Percentiles rank a stretch among this genome's conserved stretches.
Conservation (phyloP, 2,888 invertebrate species). For the Caenorhabditis angaria region DNA sequence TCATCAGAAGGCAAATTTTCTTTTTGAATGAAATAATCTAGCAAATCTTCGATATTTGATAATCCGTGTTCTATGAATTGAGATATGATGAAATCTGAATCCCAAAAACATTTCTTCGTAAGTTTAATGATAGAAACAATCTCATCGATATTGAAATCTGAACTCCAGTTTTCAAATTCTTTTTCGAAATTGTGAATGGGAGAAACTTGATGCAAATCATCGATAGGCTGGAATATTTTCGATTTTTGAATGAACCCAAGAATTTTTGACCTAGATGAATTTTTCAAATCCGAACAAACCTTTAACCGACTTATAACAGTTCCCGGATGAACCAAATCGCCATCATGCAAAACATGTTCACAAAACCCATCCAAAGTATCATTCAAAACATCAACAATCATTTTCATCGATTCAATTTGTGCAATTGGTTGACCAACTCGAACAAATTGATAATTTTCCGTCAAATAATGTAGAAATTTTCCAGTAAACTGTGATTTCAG, state of each 20-base stretch:
- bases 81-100: not conserved
- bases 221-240: not conserved
- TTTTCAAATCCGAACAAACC: slow-evolving; percentile 4
- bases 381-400: slow-evolving; percentile 32
- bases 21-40: not conserved
- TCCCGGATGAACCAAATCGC: slow-evolving; percentile 29
- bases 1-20: not conserved
- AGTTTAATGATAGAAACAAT: not conserved
- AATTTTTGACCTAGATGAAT: not conserved
- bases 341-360: slow-evolving; percentile 10
- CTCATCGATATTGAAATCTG: not conserved
- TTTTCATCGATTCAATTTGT: slow-evolving; percentile 42
- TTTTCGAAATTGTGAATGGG: not conserved
- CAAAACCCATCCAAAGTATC: slow-evolving; percentile 17
- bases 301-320: slow-evolving; percentile 16
- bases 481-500: slow-evolving; percentile 38
- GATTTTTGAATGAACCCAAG: not conserved
- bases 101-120: not conserved
- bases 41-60: not conserved
- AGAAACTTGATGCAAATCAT: not conserved
- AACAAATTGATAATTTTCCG: slow-evolving; percentile 20
- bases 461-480: slow-evolving; percentile 24
- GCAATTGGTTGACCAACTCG: slow-evolving; percentile 33
- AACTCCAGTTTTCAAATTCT: not conserved
- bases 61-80: not conserved